Conservation (phyloP, 2,797 vertebrate species). For the Dryobates pubescens region DNA sequence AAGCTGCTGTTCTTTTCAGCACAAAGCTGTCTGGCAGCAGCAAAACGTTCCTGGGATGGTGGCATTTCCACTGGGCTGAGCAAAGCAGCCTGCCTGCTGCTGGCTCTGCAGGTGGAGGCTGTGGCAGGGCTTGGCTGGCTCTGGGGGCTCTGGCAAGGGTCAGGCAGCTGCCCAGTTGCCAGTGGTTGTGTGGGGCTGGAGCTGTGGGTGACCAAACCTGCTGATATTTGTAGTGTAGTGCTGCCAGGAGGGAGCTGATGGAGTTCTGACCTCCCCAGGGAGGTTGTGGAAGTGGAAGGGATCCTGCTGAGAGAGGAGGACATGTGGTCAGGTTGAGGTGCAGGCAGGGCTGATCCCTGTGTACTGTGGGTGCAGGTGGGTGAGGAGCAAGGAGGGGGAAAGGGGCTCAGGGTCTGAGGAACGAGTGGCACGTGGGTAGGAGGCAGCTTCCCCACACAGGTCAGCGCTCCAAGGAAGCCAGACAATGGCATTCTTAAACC, state of each 20-base stretch:
- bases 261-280: too few species aligned
- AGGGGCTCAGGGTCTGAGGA: rapidly evolving
- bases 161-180: not conserved
- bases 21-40: not conserved
- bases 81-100: not conserved
- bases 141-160: not conserved
- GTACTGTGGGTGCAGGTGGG: rapidly evolving
- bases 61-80: not conserved
- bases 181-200: not conserved
- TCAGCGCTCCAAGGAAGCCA: rapidly evolving
- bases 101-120: not conserved
- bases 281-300: not conserved
- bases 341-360: too few species aligned
- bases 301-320: not conserved
- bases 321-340: rapidly evolving
- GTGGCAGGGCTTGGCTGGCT: not conserved
- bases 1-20: not conserved
- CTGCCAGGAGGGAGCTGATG: not conserved
- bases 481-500: rapidly evolving
- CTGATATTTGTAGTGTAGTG: not conserved
- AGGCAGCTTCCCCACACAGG: not conserved
- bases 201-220: not conserved
- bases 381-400: not conserved
- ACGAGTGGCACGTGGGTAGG: rapidly evolving
- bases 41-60: not conserved